phyloP scores from a whole-genome alignment of 1,140 invertebrate genomes.

The Orius insidiosus region DNA sequence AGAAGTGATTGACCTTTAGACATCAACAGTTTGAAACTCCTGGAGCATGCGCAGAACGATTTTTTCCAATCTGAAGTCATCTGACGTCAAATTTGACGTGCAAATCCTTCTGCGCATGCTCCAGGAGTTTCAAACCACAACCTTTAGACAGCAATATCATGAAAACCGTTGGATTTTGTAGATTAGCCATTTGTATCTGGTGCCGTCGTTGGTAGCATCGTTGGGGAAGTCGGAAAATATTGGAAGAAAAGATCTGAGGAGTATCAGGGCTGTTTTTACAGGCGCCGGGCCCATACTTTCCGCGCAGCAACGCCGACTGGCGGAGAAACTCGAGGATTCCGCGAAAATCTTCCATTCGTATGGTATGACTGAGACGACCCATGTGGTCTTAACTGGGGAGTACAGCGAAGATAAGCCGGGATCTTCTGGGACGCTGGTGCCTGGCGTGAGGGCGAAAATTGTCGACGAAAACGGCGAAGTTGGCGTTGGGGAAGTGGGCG shows the following conservation, averaged over 20 bases:
- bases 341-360: constrained; percentile 30
- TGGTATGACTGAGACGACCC: constrained; percentile 49
- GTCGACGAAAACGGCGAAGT: background rate
- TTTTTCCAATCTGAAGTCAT: no score
- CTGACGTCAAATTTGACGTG: no score
- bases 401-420: constrained; percentile 35
- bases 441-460: constrained; percentile 42
- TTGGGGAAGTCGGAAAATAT: constrained; percentile 3
- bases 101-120: no score
- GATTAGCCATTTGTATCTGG: constrained; percentile 7
- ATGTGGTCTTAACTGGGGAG: constrained; percentile 36
- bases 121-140: no score
- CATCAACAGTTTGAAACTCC: no score
- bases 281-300: background rate
- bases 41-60: no score
- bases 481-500: constrained; percentile 26
- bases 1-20: no score
- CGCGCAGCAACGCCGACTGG: background rate
- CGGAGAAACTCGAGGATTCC: background rate
- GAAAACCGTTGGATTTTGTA: no score
- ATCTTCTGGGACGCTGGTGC: constrained; percentile 44
- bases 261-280: background rate
- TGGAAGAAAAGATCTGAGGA: background rate
- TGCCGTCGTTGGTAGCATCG: constrained; percentile 13
- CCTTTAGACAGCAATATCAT: no score